Conservation (phyloP, 2,113 vertebrate species). For the Archilochus colubris region DNA sequence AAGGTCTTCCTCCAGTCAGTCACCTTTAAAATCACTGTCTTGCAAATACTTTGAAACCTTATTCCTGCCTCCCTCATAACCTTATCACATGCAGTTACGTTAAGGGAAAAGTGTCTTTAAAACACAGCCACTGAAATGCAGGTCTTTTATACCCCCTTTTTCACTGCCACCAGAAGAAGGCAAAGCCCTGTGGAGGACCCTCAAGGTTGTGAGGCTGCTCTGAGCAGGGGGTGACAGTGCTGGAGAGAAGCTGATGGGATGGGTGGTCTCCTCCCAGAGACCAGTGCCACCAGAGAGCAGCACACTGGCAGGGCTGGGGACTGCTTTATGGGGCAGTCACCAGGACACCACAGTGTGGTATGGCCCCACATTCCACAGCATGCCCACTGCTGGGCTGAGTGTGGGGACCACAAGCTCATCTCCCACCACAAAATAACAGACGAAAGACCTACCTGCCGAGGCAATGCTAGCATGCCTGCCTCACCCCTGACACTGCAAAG, state of each 20-base stretch:
- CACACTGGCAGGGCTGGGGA: accelerated
- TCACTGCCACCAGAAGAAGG: background rate
- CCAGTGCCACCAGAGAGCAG: background rate
- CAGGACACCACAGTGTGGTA: background rate
- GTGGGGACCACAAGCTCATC: accelerated
- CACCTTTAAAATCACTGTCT: background rate
- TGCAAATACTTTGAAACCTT: background rate
- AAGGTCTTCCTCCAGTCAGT: background rate
- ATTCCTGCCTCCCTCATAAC: accelerated
- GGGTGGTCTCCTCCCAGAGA: background rate
- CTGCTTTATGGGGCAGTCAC: accelerated
- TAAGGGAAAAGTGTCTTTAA: background rate
- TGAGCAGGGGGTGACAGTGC: background rate
- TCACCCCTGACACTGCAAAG: background rate
- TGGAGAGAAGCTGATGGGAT: background rate
- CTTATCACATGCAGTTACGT: background rate
- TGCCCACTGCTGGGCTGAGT: background rate
- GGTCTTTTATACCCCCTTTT: background rate
- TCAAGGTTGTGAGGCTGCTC: background rate
- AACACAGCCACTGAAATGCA: background rate
- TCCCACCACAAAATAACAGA: background rate
- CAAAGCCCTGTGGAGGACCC: background rate
- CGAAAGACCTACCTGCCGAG: background rate
- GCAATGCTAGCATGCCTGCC: background rate
- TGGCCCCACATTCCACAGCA: accelerated